Base-by-base conservation (phyloP, 1,140 invertebrate genomes). In the Chironomus striatipennis region DNA sequence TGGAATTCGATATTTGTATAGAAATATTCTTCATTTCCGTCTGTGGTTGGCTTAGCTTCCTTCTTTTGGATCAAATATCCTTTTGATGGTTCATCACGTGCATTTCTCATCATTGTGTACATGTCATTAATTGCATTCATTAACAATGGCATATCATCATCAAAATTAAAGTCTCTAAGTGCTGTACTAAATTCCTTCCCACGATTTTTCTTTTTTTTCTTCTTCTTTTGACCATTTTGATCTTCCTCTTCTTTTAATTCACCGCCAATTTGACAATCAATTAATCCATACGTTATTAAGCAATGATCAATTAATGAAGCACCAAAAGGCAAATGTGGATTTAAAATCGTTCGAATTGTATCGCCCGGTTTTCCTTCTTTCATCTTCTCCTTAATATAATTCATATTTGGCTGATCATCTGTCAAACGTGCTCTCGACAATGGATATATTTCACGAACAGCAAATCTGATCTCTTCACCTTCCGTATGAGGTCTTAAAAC, bases 401-500 rank as follows among this genome's bases (percentile, higher is more conserved):
- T 80, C 73, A 77, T 76, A 0, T 74, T 74, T 74, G 89, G 80
- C 20, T 86, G 74, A 24, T 80, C 79, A 10, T 84, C 80, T 73
- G 84, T 84, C 76, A 87, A 86, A 80, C 90, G 90, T 0, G 90
- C 93, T 79, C 89, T 83, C 75, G 91, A 87, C 15, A 90, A 78
- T n/a, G 95, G 94, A 85, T 97, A 98, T 79, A 90, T 94, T 81
- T 98, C 94, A 79, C 88, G 90, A 0, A 98, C 95, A 75, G 92
- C 92, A 88, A 98, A 95, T 78, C 90, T 91, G 9, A 98, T 87
- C 85, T 96, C 94, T 81, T 98, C 95, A 65, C 93, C 94, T 83
- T 98, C 96, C 12, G 92, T 94, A 79, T 98, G 91, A 1, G 96
- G 95, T 73, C 98, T 85, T 1, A 99, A 82, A 57, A 99, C 91